Evolutionary conservation across 2,888 invertebrate species (phyloP), one percentile per base, ranked within the genome.

Genomic region (Lepidocyrtinus sp.): DNA sequence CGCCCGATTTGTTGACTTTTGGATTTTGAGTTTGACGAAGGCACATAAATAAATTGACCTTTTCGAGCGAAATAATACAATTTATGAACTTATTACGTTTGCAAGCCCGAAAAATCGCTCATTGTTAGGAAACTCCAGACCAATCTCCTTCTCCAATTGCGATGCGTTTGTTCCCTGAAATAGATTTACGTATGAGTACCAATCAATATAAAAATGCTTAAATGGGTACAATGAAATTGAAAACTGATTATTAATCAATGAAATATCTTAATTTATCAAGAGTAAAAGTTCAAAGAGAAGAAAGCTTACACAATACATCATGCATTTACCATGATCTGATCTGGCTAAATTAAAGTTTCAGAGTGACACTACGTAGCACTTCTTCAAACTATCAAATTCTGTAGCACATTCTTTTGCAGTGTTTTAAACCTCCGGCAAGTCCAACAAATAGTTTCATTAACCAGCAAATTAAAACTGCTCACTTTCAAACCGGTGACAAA

Each of bases 81-180:
- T 55, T 17, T 46, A 27, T 17, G 17, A 15, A 26, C 21, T 62
- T 50, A 95, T 93, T 91, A 98, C 97, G 92, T 99, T 99, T 85
- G 99, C 98, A 90, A 99, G 93, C 88, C 99, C 99, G 92, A 99
- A 99, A 90, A 98, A 99, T 90, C 98, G 98, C 89, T 99, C 99
- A 90, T 99, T 99, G 84, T 96, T 95, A 88, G 98, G 98, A 90
- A 99, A 96, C 91, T 99, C 99, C 88, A 97, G 94, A 88, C 98
- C 99, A 89, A 99, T 98, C 92, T 99, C 99, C 91, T 97, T 95
- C 92, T 99, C 99, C 90, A 99, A 91, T 90, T 99, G 98, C 88
- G 98, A 99, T 90, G 98, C 96, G 92, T 98, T 99, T 90, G 98
- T 96, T 91, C 99, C 99, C 99, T 97, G 89, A 82, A 36, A 91